A percentile compares a stretch with the other conserved stretches of the same genome.
Conservation (phyloP, 2,888 invertebrate species). For the Andrena camellia region DNA sequence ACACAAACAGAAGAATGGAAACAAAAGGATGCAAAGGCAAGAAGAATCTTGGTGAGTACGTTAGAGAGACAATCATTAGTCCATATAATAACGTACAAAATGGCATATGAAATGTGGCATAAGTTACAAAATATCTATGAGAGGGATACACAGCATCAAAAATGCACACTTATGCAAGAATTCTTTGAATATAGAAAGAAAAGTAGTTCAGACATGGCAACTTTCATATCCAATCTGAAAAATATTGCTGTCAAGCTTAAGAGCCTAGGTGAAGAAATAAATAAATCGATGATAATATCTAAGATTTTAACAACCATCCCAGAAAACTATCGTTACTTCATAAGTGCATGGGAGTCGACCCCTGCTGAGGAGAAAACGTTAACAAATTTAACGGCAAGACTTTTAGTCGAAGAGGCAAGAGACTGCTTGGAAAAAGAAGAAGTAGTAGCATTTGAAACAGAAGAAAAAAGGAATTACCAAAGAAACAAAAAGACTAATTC, state of each 20-base stretch:
- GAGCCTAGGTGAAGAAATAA: not conserved
- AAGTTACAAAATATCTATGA: not conserved
- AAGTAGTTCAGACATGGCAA: not conserved
- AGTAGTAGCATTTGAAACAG: too few species aligned
- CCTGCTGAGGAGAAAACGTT: not conserved
- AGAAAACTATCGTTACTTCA: not conserved
- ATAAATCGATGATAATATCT: not conserved
- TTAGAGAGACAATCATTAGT: not conserved
- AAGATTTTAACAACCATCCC: not conserved
- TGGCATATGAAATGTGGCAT: conserved; percentile 3
- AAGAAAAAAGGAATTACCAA: too few species aligned
- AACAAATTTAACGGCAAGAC: not conserved
- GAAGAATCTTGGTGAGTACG: not conserved
- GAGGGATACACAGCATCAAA: not conserved
- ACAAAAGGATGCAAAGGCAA: not conserved
- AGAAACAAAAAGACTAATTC: too few species aligned
- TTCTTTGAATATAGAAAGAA: not conserved
- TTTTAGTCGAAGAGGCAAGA: not conserved
- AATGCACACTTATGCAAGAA: not conserved
- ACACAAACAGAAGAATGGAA: not conserved
- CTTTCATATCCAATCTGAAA: not conserved
- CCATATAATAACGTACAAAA: not conserved
- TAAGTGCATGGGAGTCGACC: conserved; percentile 13
- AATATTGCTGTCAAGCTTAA: not conserved
- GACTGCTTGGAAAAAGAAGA: not conserved